Base-by-base conservation (phyloP, 2,888 invertebrate genomes). In the Cryptus armator region DNA sequence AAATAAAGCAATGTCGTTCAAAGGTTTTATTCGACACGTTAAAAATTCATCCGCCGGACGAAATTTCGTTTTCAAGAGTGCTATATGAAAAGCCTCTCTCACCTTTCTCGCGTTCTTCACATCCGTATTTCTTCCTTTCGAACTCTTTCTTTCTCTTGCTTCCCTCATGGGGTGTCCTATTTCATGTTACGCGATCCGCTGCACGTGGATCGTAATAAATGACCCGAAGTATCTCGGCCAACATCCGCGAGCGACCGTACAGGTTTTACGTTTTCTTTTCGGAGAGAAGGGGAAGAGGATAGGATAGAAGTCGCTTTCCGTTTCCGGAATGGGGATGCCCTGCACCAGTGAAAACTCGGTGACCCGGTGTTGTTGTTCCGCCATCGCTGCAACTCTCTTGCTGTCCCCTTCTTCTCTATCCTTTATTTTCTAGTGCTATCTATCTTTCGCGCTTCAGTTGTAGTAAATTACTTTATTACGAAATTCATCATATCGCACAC, bases 331-430 rank as follows among this genome's bases (percentile, higher is more conserved):
- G 24, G 44, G 44, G 46, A 68, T 68, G 10, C 67, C 67, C 44
- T 24, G 67, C 14, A 66, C 37, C 16, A 66, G 46, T 44, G 44
- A 46, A 51, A 48, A 48, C 70, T 51, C 70, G 48, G 51, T 51
- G 29, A 70, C 70, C 70, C 48, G 56, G 77, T 68, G 56, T 59
- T 70, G 68, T 59, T 70, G 68, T 78, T 62, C 59, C 29, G 68
- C 48, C 32, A 46, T 59, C 48, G 56, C 78, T 59, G 70, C 70
- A 32, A 77, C 43, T 68, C 46, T 44, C 67, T 53, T 44, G 12
- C 10, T 14, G 12, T 46, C 16, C 9, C 24, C 24, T 56, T 19
- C 56, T 78, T 59, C 43, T 70, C 59, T 44, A 16, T 19, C 19
- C 24, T 46, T 67, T 24, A 51, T 78, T 56, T 68, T 14, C 46